Conservation (phyloP, 1,140 invertebrate genomes). For the Aphidius gifuensis region DNA sequence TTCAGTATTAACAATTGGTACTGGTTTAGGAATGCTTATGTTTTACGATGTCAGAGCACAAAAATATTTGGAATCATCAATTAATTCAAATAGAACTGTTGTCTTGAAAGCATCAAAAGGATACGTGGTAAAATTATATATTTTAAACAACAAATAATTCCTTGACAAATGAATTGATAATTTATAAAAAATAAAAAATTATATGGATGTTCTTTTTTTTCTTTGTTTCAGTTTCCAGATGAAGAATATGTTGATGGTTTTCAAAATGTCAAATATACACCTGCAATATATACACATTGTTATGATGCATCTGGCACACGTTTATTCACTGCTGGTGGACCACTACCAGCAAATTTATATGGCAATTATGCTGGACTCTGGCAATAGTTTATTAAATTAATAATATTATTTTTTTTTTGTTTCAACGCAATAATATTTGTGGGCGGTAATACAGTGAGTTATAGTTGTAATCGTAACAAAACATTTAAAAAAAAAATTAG, state of each 20-base stretch:
- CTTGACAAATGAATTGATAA: too few relatives aligned
- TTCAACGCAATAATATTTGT: too few relatives aligned
- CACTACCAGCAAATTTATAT: constrained; percentile 82
- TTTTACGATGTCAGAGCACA: constrained; percentile 90
- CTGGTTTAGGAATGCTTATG: constrained; percentile 85
- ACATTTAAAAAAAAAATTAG: too few relatives aligned
- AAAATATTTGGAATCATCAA: constrained; percentile 88
- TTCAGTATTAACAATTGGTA: constrained; percentile 88
- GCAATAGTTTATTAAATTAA: constrained; percentile 52
- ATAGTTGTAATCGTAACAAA: too few relatives aligned
- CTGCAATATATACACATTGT: constrained; percentile 94
- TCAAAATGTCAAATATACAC: constrained; percentile 82
- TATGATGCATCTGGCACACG: constrained; percentile 89
- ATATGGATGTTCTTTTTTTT: too few relatives aligned
- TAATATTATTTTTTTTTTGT: too few relatives aligned
- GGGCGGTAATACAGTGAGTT: too few relatives aligned
- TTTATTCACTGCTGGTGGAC: constrained; percentile 91
- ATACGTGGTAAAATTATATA: constrained; percentile 71
- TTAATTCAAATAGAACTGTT: constrained; percentile 82
- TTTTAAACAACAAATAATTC: not conserved
- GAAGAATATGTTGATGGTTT: constrained; percentile 77
- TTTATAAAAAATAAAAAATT: too few relatives aligned
- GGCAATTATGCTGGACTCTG: constrained; percentile 74
- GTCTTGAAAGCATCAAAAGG: constrained; percentile 86
- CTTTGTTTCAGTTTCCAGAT: constrained; percentile 66